These are phyloP conservation scores for Rhagoletis pomonella DNA, from an alignment of 1,140 invertebrate species.

Conservation along the genomic window DNA sequence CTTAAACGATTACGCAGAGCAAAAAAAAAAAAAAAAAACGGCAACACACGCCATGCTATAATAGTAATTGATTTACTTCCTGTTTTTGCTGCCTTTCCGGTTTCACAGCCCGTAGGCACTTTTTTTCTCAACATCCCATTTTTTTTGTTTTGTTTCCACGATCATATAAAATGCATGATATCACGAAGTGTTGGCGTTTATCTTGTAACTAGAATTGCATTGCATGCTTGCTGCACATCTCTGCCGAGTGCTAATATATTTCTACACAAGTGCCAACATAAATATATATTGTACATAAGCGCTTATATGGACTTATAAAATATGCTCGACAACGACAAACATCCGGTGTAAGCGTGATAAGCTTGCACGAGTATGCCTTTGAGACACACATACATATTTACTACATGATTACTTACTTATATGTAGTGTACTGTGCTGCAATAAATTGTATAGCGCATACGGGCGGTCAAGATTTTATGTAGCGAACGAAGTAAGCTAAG, in stretches of 20 bases:
- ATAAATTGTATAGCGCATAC: too few species aligned
- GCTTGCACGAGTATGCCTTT: slow-evolving; percentile 9
- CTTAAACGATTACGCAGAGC: too few species aligned
- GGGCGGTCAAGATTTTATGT: too few species aligned
- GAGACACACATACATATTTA: not conserved
- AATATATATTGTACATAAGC: not conserved
- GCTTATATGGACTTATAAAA: not conserved
- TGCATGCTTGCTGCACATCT: slow-evolving; percentile 26
- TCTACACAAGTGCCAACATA: not conserved
- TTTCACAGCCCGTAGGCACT: not conserved
- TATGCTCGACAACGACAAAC: slow-evolving; percentile 36
- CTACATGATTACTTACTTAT: too few species aligned
- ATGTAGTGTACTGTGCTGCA: too few species aligned
- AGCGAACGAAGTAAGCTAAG: too few species aligned
- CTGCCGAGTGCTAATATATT: not conserved
- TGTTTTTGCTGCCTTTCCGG: slow-evolving; percentile 23
- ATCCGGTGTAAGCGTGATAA: slow-evolving; percentile 33
- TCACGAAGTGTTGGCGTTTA: slow-evolving; percentile 38
- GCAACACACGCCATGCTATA: too few species aligned
- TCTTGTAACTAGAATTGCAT: slow-evolving; percentile 32
- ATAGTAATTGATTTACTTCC: slow-evolving; percentile 33
- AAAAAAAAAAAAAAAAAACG: too few species aligned
- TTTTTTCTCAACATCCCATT: not conserved
- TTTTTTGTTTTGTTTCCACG: not conserved
- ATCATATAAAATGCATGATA: slow-evolving; percentile 27